Evolutionary conservation across 2,888 invertebrate species (phyloP), one percentile per base, ranked within the genome.

Genomic region (Balanococcus diminutus): DNA sequence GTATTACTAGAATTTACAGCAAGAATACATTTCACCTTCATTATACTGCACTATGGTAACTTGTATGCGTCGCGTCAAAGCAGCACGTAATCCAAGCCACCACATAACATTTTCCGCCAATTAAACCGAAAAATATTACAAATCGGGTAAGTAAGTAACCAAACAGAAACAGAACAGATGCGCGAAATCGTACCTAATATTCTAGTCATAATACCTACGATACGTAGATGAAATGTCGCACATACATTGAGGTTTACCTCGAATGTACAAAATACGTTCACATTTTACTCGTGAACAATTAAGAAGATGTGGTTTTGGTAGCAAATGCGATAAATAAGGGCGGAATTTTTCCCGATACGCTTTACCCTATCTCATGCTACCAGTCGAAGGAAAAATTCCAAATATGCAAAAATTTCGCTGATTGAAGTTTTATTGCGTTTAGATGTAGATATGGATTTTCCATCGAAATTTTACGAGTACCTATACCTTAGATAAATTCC

Each of bases 141-240:
- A 67, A 67, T 67, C 28, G 67, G 67, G 28, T 67, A 28, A 25
- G 28, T 28, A 67, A 31, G 28, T 67, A 28, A 25, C 16, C 16
- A 67, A 67, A 67, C 67, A 67, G n/a, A n/a, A 28, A 28, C 5
- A 67, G 67, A 67, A 67, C 67, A 67, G 67, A 67, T 67, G 67
- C 67, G 67, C 28, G 67, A 31, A 67, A 67, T 67, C 67, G 28
- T 28, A n/a, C n/a, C n/a, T n/a, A 28, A 67, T 31, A 67, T 67
- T 28, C 67, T 16, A 67, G 67, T 67, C 67, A 67, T 67, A 67
- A 67, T 67, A 67, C 67, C 28, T 36, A 36, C 36, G n/a, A n/a
- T n/a, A n/a, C n/a, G n/a, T n/a, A 9, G 22, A 22, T 14, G 28
- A 67, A 67, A 67, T 28, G 67, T 67, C 28, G 67, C 28, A 67